Conservation (phyloP, 1,140 invertebrate genomes). For the Drosophila prosaltans region DNA sequence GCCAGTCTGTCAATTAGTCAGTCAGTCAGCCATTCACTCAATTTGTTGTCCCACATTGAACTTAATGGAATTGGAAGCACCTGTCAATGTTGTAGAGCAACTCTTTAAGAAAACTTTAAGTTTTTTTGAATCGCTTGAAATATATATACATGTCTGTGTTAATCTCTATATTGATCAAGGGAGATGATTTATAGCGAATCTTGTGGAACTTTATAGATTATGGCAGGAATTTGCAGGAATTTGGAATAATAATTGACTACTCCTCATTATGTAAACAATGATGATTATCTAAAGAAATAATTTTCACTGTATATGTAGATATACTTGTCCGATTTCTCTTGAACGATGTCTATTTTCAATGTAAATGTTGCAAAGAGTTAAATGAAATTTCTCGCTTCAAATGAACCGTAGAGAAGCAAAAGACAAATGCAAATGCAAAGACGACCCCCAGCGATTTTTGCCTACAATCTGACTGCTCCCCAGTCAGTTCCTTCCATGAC, state of each 20-base stretch:
- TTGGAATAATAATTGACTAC: too few species aligned
- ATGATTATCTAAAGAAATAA: too few species aligned
- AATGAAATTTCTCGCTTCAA: constrained; percentile 51
- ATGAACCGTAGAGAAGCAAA: constrained; percentile 44
- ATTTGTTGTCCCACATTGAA: constrained; percentile 25
- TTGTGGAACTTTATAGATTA: too few species aligned
- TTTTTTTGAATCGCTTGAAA: too few species aligned
- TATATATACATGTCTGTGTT: too few species aligned
- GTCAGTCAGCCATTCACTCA: constrained; percentile 8
- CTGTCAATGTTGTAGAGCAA: constrained; percentile 37
- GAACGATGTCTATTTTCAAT: constrained; percentile 67
- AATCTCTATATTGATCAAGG: too few species aligned
- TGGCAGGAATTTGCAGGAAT: too few species aligned
- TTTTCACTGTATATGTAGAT: background rate
- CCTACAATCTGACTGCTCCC: constrained; percentile 2
- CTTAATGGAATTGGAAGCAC: constrained; percentile 34
- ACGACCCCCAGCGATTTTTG: constrained; percentile 64
- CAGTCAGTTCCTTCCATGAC: too few species aligned
- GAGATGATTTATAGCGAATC: too few species aligned
- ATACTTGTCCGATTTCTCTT: constrained; percentile 34
- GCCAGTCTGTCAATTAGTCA: constrained; percentile 26
- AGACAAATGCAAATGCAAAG: constrained; percentile 14
- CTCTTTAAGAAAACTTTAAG: too few species aligned
- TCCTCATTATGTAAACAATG: too few species aligned
- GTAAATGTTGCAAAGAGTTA: constrained; percentile 62